These are phyloP conservation scores for Pseudolaguvia tuberculata DNA, from an alignment of 2,113 vertebrate species.

Conservation along the genomic window DNA sequence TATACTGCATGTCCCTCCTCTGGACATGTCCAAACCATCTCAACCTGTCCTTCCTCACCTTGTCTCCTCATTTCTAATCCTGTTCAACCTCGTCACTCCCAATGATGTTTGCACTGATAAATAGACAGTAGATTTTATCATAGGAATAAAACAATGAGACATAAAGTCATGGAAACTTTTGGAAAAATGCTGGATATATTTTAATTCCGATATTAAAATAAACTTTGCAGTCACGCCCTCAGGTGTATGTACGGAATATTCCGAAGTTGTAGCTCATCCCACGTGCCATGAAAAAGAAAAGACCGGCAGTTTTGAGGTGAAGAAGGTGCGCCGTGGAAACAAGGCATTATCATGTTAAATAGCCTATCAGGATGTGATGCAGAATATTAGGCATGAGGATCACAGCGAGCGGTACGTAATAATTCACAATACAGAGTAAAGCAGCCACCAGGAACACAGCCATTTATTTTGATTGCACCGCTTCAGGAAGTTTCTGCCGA, in stretches of 20 bases:
- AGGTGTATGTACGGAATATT: not conserved
- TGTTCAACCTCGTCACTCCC: too few species aligned
- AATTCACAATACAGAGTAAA: conserved; percentile 56
- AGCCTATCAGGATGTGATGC: conserved; percentile 62
- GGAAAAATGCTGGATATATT: not conserved
- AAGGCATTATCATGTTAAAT: conserved; percentile 69
- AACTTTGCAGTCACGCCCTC: not conserved
- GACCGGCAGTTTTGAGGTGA: not conserved
- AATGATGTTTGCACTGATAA: not conserved
- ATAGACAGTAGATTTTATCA: not conserved
- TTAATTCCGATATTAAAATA: not conserved
- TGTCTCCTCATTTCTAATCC: too few species aligned
- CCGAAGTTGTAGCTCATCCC: not conserved
- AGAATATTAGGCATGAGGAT: conserved; percentile 71
- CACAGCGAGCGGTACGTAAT: conserved; percentile 60
- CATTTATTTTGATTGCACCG: conserved; percentile 45
- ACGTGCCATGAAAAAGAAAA: not conserved
- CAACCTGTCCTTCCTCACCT: too few species aligned
- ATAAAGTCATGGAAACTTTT: not conserved
- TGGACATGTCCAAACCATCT: too few species aligned
- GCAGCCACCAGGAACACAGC: conserved; percentile 15
- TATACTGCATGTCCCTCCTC: too few species aligned
- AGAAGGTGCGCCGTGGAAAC: conserved; percentile 20
- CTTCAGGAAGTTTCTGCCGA: not conserved
- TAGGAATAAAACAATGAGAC: not conserved